phyloP scores from a whole-genome alignment of 2,797 vertebrate species.

The Diceros bicornis region DNA sequence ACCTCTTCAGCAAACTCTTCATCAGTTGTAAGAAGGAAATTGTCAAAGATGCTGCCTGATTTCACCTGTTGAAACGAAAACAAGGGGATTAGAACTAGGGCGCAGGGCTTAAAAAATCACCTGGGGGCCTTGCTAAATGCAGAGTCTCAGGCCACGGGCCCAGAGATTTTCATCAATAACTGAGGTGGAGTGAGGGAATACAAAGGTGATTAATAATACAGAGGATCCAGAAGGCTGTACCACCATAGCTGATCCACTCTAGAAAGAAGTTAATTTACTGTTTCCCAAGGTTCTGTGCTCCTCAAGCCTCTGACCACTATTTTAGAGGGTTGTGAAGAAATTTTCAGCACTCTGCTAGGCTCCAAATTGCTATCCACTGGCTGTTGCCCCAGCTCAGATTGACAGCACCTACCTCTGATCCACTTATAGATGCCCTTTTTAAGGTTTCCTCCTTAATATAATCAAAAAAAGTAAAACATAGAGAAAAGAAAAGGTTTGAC shows the following conservation, averaged over 20 bases:
- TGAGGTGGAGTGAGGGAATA: neutral
- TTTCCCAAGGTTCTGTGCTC: neutral
- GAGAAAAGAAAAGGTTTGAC: neutral
- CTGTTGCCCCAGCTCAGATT: neutral
- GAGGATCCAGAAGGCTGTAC: neutral
- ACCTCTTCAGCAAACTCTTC: conserved; percentile 93
- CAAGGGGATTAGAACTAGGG: neutral
- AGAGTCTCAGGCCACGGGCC: neutral
- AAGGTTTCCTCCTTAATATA: neutral
- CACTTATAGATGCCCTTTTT: neutral
- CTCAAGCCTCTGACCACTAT: neutral
- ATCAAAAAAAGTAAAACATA: conserved; percentile 46
- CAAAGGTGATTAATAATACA: conserved; percentile 25
- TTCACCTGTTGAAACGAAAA: conserved; percentile 90
- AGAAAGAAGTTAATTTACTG: neutral
- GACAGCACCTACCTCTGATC: neutral
- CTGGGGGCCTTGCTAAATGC: conserved; percentile 6
- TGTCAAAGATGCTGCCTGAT: conserved; percentile 94
- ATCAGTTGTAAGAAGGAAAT: conserved; percentile 94
- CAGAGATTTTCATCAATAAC: conserved; percentile 51
- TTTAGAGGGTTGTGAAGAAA: neutral
- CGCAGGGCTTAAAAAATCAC: neutral
- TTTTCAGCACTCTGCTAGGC: neutral
- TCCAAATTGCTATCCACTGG: conserved; percentile 6
- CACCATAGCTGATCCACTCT: neutral